Evolutionary conservation across 2,888 invertebrate species (phyloP), one percentile per base, ranked within the genome.

Genomic region (Acleris sparsana): DNA sequence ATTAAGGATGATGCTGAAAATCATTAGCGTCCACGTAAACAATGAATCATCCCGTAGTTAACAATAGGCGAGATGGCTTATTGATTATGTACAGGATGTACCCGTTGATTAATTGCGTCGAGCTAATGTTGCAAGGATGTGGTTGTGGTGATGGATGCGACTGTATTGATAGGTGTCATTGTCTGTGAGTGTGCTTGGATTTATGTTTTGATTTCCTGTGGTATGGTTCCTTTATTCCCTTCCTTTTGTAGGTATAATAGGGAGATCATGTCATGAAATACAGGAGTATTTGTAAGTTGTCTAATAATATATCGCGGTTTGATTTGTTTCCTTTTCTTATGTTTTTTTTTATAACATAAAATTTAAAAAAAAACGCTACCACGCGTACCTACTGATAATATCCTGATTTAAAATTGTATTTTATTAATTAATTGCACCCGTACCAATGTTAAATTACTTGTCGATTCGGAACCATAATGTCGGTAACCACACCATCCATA

Each of bases 401-500:
- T 33, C 33, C 9, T 33, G 33, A 33, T 33, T 33, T 33, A 0
- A 33, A 9, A 9, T 2, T 33, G 33, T 3, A 33, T 33, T 9
- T 33, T 33, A 2, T 33, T 33, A 9, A 33, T 33, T 33, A 9
- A 33, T 33, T 33, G 33, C 9, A 2, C 33, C 3, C 33, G 33
- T 33, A 33, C 33, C 33, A 33, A 33, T 33, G n/a, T 55, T 22
- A 18, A 56, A 62, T 62, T 25, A 39, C 25, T 57, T 17, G 58
- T 52, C 55, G 49, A 62, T 62, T 46, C 25, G 20, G 51, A 53
- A 33, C 46, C 63, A 53, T 58, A 63, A 58, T 52, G 52, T 57
- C 80, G 73, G 82, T 75, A 79, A 89, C 90, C 90, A 78, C 90
- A 87, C 91, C 87, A 91, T 91, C 91, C 89, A 88, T 91, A 89